Evolutionary conservation across 2,888 invertebrate genomes (phyloP), one percentile per base, ranked within the genome.

Genomic region (Lapara coniferarum): DNA sequence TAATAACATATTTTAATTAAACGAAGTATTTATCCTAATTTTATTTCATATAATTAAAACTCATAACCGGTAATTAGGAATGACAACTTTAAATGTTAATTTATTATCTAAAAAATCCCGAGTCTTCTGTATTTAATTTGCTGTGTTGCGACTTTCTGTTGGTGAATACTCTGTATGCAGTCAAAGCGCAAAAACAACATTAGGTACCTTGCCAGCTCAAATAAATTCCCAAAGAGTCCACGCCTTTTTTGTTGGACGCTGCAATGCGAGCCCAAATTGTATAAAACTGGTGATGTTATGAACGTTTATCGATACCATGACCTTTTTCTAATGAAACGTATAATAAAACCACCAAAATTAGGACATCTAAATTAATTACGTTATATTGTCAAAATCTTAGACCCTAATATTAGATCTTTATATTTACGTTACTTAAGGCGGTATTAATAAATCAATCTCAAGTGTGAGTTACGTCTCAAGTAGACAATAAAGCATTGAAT

Each of bases 181-280:
- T 69, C 83, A 74, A 74, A 81, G 75, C 82, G 82, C 83, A 87
- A 87, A 87, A 88, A 87, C 85, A 86, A 79, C 82, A 84, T 88
- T 84, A 85, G 81, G 80, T 78, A 74, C 74, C 74, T 73, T 76
- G 75, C 76, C 74, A 77, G 75, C 78, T 59, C 76, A 87, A 84
- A 91, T 91, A 91, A 89, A 91, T 92, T 89, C 86, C 82, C 86
- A 89, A 91, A 90, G 89, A 88, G 81, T 78, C 77, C 74, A 73
- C 77, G 68, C 75, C 76, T 88, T 91, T 91, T 90, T 89, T 87
- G 84, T 84, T 80, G 76, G 76, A 76, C 83, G 75, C 78, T 87
- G 87, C 88, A 88, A 81, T 78, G 78, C 77, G 78, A 78, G 77
- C 77, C 78, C 69, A 83, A 89, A 86, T 83, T 82, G 82, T 85